Evolutionary conservation across 2,113 vertebrate species (phyloP), one percentile per base, ranked within the genome.

Genomic region (Ophiodon elongatus): DNA sequence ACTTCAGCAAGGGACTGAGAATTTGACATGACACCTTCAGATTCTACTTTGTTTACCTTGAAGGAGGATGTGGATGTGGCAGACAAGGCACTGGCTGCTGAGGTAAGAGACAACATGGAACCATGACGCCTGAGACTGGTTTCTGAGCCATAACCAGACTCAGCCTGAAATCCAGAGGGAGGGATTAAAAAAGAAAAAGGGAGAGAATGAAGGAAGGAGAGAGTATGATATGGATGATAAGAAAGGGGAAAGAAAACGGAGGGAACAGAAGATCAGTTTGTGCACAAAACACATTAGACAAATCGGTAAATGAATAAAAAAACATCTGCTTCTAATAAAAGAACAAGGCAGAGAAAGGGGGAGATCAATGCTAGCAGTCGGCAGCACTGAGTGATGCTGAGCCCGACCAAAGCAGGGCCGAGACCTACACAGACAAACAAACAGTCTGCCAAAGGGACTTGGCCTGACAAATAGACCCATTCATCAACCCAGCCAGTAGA

Each of bases 71-170:
- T 96, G 83, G 98, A 99, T 33, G 98, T 97, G 3, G 98, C 97
- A 78, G 98, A 99, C 91, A 99, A 97, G 70, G 97, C 97, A 90
- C 98, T 99, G 87, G 98, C 97, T 90, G 97, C 97, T 60, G 98
- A 99, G 7, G 98, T 98, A 86, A 99, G 96, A 59, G 98, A 99
- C 68, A 98, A 96, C 96, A 99, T 97, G 75, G 98, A 99, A 84
- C 98, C 98, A 96, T 99, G 98, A 60, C 98, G 97, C 17, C 97
- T 96, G 79, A 99, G 95, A 87, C 98, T 99, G 45, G 96, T 97
- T 90, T 99, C 98, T 56, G 98, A 99, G 87, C 97, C 97, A 91
- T 99, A 99, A 81, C 98, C 98, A 64, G 98, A 99, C 94, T 99
- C 98, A 0, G 92, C 94, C 95, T 96, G 80, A 35, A 29, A 33